Evolutionary conservation across 1,140 invertebrate species (phyloP), one percentile per base, ranked within the genome.

Genomic region (Drosophila nigrodunni): DNA sequence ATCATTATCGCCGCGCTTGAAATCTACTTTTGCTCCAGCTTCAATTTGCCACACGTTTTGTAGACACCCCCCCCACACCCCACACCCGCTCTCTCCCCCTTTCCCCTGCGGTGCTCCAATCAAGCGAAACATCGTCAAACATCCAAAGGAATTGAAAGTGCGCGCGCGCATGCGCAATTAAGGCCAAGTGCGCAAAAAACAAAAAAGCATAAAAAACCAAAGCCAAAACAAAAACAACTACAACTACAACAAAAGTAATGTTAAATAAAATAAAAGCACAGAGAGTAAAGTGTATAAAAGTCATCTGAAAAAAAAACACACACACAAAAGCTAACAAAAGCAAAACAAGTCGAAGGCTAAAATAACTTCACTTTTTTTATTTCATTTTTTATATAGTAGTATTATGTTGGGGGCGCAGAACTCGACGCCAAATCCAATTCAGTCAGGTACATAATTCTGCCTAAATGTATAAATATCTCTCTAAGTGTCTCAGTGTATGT

Each of bases 61-160:
- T 18, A 13, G 4, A 37, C 37, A 4, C 58, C 58, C 10, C 47
- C 58, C 10, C 58, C 58, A 10, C 9, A 2, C 30, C 30, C 52
- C 37, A 0, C 13, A 3, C 34, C 11, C 11, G 37, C 18, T 3
- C 37, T 10, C 7, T 6, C 4, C 7, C 7, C 50, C 30, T 39
- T 15, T 34, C 11, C 43, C 13, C 58, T 25, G 15, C 44, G 5
- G 7, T 13, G 13, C 3, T 47, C 30, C 43, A 49, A 57, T 43
- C 69, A 61, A 18, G 10, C n/a, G 35, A 37, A 35, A 43, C 62
- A 54, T 55, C 52, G 65, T 67, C 78, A 61, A 30, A 62, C 58
- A 49, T 58, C 64, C 46, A 78, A 79, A 86, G 83, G 85, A 87
- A 87, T 87, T 83, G 85, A 89, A 87, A 87, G 83, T 89, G 71